These are phyloP conservation scores for Channa argus DNA, from an alignment of 2,113 vertebrate genomes.

Conservation along the genomic window DNA sequence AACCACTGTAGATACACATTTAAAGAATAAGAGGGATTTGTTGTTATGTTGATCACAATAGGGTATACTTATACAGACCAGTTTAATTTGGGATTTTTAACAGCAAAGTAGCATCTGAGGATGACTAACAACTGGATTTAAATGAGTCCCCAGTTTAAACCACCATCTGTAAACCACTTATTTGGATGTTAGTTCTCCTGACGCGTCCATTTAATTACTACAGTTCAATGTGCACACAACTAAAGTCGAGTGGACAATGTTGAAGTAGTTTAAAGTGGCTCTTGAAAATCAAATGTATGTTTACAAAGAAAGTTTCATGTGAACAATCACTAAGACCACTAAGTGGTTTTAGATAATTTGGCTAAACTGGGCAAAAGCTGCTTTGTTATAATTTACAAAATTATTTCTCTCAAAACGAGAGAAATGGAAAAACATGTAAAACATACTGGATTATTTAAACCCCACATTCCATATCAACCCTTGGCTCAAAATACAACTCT, in stretches of 20 bases:
- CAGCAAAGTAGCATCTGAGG: too few species aligned
- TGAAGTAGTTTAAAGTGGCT: not conserved
- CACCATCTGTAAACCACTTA: conserved; percentile 16
- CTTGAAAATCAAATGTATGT: conserved; percentile 16
- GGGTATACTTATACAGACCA: too few species aligned
- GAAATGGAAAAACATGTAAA: not conserved
- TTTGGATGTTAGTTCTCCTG: not conserved
- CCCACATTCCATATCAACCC: not conserved
- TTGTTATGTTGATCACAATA: too few species aligned
- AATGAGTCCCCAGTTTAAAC: not conserved
- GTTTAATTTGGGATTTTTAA: too few species aligned
- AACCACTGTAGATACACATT: too few species aligned
- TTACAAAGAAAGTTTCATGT: not conserved
- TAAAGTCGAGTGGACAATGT: not conserved
- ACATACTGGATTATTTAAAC: not conserved
- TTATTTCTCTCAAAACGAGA: not conserved
- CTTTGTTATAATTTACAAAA: conserved; percentile 7
- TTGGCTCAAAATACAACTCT: not conserved
- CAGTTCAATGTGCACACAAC: not conserved
- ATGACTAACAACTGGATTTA: too few species aligned
- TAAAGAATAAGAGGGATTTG: too few species aligned
- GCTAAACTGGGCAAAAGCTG: not conserved
- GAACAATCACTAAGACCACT: not conserved
- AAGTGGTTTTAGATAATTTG: conserved; percentile 4
- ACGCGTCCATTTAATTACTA: not conserved